Base-by-base conservation (phyloP, 2,888 invertebrate species). In the Pollenia amentaria region DNA sequence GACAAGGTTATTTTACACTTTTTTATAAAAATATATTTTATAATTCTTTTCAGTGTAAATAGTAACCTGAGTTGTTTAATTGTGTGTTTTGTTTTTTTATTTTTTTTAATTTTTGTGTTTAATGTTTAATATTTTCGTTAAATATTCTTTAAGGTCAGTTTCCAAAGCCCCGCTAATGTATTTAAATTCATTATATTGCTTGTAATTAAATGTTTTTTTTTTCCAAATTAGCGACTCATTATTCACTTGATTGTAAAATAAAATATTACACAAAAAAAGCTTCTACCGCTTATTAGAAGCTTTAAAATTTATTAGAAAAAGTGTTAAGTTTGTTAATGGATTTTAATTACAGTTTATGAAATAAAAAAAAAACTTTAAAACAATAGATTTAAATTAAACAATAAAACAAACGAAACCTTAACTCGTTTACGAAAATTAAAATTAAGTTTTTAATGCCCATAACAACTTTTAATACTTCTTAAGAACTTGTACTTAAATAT, bases 81-180 rank as follows among this genome's bases (percentile, higher is more conserved):
- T 64, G 73, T 73, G 11, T 55, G 3, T 18, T 55, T 29, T n/a
- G 16, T 42, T 72, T 60, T 1, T n/a, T 8, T 42, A 46, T n/a
- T 21, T 40, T 69, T 51, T 11, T 53, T 18, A 12, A 14, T 9
- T 2, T 21, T 46, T 16, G 12, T 46, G 14, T 65, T 65, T 12
- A 40, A 77, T 65, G 12, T 70, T 81, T 65, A 42, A 40, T 64
- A 60, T 44, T 81, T 57, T 62, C 55, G 42, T 69, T 69, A 76
- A 48, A 77, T 60, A 65, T 75, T 75, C 62, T 67, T 76, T 80
- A 85, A 80, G 84, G 80, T 80, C 64, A 82, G 80, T 80, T 79
- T 44, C 46, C 46, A 42, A 79, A 84, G 67, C n/a, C 14, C 42
- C n/a, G 46, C 40, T 44, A 80, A 64, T 57, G 75, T 64, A 62